A percentile compares a stretch with the other conserved stretches of the same genome.
Evolutionary conservation across 2,797 vertebrate species (phyloP).

Genomic region (Poecilia gillii): DNA sequence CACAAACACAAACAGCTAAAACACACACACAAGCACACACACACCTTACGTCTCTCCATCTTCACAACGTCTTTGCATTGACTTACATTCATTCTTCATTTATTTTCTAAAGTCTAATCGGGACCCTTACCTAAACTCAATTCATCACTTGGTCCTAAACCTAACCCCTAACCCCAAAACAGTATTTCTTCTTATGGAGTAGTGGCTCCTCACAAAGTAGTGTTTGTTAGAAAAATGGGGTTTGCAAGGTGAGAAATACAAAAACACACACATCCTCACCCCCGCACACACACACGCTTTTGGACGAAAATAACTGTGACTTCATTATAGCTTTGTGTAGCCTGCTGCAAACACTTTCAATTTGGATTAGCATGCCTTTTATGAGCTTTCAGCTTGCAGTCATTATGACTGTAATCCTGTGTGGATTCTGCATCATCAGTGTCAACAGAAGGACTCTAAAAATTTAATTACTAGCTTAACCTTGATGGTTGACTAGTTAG

Average conservation of each 20-base stretch:
- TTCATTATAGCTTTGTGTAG: constrained; percentile 35
- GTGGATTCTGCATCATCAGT: constrained; percentile 36
- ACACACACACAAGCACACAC: constrained; percentile 3
- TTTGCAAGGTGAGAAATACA: neutral
- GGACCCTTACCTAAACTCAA: too few relatives aligned
- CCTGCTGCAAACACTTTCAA: constrained; percentile 46
- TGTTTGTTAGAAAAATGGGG: neutral
- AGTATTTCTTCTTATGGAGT: neutral
- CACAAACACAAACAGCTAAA: neutral
- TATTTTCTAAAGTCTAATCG: neutral
- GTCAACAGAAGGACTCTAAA: constrained; percentile 27
- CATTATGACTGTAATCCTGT: constrained; percentile 50
- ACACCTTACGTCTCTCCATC: neutral
- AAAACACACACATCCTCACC: neutral
- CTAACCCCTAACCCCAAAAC: neutral
- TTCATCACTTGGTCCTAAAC: too few relatives aligned
- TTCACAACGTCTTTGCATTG: neutral
- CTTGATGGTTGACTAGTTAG: constrained; percentile 31
- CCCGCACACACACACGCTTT: constrained; percentile 5
- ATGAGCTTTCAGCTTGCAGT: constrained; percentile 44
- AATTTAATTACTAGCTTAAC: constrained; percentile 44
- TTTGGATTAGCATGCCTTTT: constrained; percentile 48
- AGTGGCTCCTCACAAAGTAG: neutral
- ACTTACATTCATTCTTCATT: neutral
- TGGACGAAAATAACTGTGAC: constrained; percentile 24